Base-by-base conservation (phyloP, 2,888 invertebrate species). In the Rhabditophanes sp. region DNA sequence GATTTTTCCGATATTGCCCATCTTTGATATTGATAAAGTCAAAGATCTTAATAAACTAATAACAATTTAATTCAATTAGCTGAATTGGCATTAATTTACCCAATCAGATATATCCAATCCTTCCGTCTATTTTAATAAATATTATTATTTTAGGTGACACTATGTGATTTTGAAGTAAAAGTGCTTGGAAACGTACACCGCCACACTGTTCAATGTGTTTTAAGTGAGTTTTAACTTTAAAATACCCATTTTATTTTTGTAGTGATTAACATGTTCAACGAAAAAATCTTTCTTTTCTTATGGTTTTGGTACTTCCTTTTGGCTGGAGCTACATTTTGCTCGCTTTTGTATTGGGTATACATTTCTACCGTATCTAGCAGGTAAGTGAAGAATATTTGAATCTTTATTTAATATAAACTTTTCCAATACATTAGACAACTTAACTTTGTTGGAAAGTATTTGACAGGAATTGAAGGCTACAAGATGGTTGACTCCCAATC, bases 121-220 rank as follows among this genome's bases (percentile, higher is more conserved):
- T 7, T 24, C 37, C 20, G 39, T 30, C 7, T 31, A 37, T 33
- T 46, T 63, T 25, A 60, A 61, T 3, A 44, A n/a, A n/a, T n/a
- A n/a, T n/a, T n/a, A n/a, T n/a, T n/a, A n/a, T n/a, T n/a, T n/a
- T n/a, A 63, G 15, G 64, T 64, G 5, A 64, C 64, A 9, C 37
- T 64, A n/a, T 64, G 64, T 38, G 64, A 64, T 35, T 65, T 64
- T 37, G 64, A 65, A 46, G 64, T 64, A 9, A 64, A 64, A 39
- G 64, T 61, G 17, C 47, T 64, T 2, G 64, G 64, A 21, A 64
- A 64, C 40, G 64, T 64, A 20, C 60, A 62, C 38, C 41, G 61
- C 17, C 62, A 62, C 36, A 63, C 61, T 2, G 61, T 61, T 6
- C n/a, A n/a, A n/a, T n/a, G 9, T 30, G 25, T 23, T 22, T 30